phyloP scores from a whole-genome alignment of 2,797 vertebrate genomes.

The Periophthalmus magnuspinnatus region DNA sequence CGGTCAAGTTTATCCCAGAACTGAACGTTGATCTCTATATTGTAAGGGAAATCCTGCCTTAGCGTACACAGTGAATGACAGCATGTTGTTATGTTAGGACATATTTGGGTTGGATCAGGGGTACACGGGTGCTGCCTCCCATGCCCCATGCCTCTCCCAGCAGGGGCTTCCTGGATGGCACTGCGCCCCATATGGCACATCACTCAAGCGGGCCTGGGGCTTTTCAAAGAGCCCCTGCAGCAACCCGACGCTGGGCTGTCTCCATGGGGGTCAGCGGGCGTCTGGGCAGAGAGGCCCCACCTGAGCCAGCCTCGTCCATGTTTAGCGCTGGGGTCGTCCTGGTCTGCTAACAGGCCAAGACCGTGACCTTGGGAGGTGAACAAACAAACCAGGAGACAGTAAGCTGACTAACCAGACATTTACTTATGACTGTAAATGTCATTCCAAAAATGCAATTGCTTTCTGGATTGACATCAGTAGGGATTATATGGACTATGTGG shows the following conservation, averaged over 20 bases:
- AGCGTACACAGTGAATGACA: conserved; percentile 30
- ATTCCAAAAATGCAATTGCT: neutral
- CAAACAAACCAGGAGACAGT: conserved; percentile 51
- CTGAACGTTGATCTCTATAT: conserved; percentile 14
- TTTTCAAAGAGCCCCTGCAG: conserved; percentile 69
- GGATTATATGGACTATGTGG: too few species aligned
- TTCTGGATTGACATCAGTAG: too few species aligned
- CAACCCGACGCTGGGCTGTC: conserved; percentile 69
- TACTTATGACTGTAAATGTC: conserved; percentile 55
- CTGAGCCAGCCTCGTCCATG: conserved; percentile 40
- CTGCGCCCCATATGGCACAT: conserved; percentile 76
- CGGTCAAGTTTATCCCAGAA: neutral
- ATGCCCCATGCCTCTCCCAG: conserved; percentile 56
- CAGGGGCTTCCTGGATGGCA: conserved; percentile 68
- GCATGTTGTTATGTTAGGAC: conserved; percentile 46
- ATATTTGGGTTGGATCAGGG: conserved; percentile 41
- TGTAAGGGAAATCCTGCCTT: conserved; percentile 16
- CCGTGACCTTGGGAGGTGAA: conserved; percentile 66
- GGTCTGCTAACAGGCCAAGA: conserved; percentile 57
- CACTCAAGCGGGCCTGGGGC: conserved; percentile 69
- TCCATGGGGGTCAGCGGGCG: conserved; percentile 73
- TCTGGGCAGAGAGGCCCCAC: conserved; percentile 64
- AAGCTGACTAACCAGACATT: conserved; percentile 52
- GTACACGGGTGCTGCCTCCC: conserved; percentile 44
- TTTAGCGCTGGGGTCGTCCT: conserved; percentile 43